Evolutionary conservation across 2,113 vertebrate species (phyloP).

Genomic region (Myotis brandtii): DNA sequence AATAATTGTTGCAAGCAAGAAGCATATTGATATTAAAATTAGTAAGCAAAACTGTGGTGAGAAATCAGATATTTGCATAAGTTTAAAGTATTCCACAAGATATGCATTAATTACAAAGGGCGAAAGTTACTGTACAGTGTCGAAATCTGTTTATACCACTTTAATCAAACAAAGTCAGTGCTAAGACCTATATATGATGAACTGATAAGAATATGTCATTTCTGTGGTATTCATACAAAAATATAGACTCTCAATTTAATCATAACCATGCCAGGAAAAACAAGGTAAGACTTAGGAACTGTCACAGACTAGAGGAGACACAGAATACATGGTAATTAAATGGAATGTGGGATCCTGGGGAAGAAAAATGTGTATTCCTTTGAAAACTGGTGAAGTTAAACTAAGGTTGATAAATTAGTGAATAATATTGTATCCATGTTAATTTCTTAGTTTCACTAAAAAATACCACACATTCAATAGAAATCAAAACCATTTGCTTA

Average conservation of each 20-base stretch:
- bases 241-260: neutral
- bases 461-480: neutral
- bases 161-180: neutral
- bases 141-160: neutral
- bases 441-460: neutral
- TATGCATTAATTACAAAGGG: neutral
- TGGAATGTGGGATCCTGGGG: neutral
- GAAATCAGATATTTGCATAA: neutral
- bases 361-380: neutral
- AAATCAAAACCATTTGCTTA: conserved; percentile 3
- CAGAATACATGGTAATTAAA: neutral
- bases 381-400: neutral
- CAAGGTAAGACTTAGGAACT: neutral
- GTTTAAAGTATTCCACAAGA: neutral
- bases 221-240: neutral
- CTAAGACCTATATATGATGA: neutral
- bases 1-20: conserved; percentile 22
- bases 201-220: neutral
- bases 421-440: neutral
- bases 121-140: neutral
- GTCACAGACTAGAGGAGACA: neutral
- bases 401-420: neutral
- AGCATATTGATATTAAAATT: neutral
- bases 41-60: neutral
- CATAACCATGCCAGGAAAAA: neutral